These are phyloP conservation scores for Hirudinaria manillensis DNA, from an alignment of 2,888 invertebrate species.

Conservation along the genomic window DNA sequence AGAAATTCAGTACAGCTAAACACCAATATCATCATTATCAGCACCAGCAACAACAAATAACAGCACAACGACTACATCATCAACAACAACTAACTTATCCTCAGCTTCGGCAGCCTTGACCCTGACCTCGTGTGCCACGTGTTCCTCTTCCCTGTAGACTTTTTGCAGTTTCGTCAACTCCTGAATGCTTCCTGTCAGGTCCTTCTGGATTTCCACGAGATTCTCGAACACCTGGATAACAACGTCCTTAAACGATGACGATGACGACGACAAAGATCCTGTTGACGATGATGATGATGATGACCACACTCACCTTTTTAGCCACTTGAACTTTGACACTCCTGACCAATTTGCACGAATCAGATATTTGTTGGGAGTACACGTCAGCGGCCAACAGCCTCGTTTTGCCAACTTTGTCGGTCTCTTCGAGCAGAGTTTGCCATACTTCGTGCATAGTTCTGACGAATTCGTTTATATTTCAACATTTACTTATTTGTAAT, in stretches of 20 bases:
- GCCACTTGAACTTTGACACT: conserved; percentile 68
- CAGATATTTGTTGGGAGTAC: conserved; percentile 87
- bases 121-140: conserved; percentile 86
- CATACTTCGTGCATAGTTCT: conserved; percentile 31
- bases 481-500: not conserved
- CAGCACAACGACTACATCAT: too few relatives aligned
- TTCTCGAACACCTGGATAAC: conserved; percentile 48
- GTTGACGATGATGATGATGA: too few relatives aligned
- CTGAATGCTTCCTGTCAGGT: conserved; percentile 57
- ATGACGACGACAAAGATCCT: too few relatives aligned
- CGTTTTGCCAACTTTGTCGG: conserved; percentile 64
- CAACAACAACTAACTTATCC: conserved; percentile 61
- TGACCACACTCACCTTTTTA: conserved; percentile 49
- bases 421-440: conserved; percentile 28
- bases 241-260: not conserved
- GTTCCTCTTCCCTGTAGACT: conserved; percentile 88
- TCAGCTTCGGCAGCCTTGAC: conserved; percentile 91
- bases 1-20: too few relatives aligned
- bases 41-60: too few relatives aligned
- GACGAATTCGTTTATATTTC: not conserved
- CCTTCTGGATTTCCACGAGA: conserved; percentile 47
- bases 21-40: too few relatives aligned
- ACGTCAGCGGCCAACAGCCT: conserved; percentile 87
- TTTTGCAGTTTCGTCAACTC: conserved; percentile 92
- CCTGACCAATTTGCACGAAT: conserved; percentile 78